A percentile compares a stretch with the other conserved stretches of the same genome.
Evolutionary conservation across 2,113 vertebrate genomes (phyloP).

Genomic region (Galbula dea): DNA sequence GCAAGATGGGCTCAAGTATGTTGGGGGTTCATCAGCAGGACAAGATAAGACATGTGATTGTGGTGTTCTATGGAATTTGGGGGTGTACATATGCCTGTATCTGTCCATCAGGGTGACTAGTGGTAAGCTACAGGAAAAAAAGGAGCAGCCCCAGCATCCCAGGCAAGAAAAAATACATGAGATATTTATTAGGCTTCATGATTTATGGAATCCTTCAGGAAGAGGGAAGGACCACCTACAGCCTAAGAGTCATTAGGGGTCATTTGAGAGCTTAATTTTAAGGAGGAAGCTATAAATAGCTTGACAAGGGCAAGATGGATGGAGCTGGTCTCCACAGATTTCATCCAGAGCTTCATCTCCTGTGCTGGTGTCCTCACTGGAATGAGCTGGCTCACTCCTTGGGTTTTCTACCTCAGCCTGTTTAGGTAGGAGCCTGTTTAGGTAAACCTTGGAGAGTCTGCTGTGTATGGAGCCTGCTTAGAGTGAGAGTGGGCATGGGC

Average conservation of each 20-base stretch:
- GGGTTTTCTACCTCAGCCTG: not conserved
- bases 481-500: not conserved
- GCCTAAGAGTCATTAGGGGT: not conserved
- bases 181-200: not conserved
- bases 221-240: too few species aligned
- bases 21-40: not conserved
- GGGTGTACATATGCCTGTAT: accelerated
- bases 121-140: not conserved
- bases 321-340: not conserved
- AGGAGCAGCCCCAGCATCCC: not conserved
- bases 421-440: too few species aligned
- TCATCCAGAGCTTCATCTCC: not conserved
- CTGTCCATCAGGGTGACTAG: not conserved
- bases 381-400: not conserved
- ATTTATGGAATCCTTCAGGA: not conserved
- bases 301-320: not conserved
- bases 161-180: not conserved
- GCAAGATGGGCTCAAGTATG: not conserved
- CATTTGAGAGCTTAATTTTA: not conserved
- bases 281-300: not conserved
- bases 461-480: not conserved
- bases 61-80: not conserved
- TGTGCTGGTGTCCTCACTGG: not conserved
- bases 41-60: accelerated
- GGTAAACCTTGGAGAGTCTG: not conserved